Conservation (phyloP, 2,113 vertebrate species). For the Cinclus mexicanus region DNA sequence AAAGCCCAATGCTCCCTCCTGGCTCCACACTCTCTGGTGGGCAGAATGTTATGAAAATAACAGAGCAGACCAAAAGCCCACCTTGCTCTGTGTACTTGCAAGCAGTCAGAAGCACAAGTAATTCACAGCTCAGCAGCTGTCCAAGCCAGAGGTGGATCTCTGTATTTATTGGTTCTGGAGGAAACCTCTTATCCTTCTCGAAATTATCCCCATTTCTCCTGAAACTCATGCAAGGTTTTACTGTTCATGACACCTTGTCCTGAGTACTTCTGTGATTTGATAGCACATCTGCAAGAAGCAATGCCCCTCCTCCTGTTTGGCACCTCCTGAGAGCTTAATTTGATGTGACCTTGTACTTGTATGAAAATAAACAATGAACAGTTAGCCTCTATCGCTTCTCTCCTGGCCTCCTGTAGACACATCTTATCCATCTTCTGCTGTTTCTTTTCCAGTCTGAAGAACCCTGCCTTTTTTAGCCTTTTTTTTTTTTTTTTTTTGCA, state of each 20-base stretch:
- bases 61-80: not conserved
- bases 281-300: not conserved
- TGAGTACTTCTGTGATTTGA: not conserved
- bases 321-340: constrained; percentile 4
- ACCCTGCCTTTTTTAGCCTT: not conserved
- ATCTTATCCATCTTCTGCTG: not conserved
- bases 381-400: not conserved
- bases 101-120: not conserved
- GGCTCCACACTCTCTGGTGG: not conserved
- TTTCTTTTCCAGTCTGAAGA: constrained; percentile 10
- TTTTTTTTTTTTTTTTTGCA: not conserved
- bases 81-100: not conserved
- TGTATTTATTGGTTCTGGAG: not conserved
- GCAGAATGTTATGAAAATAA: not conserved
- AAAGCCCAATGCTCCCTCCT: not conserved
- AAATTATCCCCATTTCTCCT: not conserved
- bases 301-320: not conserved
- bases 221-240: not conserved
- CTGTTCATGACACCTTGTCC: not conserved
- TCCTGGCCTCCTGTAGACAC: not conserved
- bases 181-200: not conserved
- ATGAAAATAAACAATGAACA: constrained; percentile 5
- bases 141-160: not conserved
- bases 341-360: constrained; percentile 28
- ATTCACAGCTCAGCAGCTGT: not conserved